Percentiles rank a stretch among this genome's conserved stretches.
These are phyloP conservation scores for Lepidothrix coronata DNA, from an alignment of 2,113 vertebrate genomes.

Conservation along the genomic window DNA sequence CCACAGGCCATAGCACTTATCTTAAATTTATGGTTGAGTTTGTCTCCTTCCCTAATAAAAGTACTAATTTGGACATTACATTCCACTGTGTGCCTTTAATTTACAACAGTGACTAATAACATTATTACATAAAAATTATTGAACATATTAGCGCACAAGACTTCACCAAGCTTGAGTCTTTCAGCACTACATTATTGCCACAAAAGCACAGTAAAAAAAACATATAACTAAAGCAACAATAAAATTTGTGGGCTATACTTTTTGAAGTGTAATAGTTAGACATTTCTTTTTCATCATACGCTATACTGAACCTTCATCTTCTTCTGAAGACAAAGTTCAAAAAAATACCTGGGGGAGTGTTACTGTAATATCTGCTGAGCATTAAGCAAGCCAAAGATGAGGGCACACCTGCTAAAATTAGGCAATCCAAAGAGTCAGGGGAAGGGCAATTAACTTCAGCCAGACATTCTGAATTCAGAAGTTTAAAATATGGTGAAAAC, in stretches of 20 bases:
- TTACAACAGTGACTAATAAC: neutral
- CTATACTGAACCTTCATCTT: neutral
- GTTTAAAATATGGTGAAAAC: neutral
- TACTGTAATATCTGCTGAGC: neutral
- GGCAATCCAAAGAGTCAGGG: neutral
- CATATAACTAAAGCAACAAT: neutral
- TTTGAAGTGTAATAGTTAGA: neutral
- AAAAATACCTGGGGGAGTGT: neutral
- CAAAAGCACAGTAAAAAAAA: neutral
- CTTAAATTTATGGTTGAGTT: neutral
- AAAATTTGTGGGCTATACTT: neutral
- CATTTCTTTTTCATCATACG: neutral
- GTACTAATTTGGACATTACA: neutral
- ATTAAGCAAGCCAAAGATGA: neutral
- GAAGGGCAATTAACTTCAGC: neutral
- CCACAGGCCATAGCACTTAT: neutral
- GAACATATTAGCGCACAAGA: neutral
- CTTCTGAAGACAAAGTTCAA: neutral
- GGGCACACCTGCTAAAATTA: slow-evolving; percentile 9
- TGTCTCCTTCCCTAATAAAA: neutral
- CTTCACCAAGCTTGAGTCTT: neutral
- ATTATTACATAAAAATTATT: neutral
- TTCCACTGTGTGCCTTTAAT: neutral
- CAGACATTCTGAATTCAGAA: neutral
- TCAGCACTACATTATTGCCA: neutral